phyloP scores from a whole-genome alignment of 2,888 invertebrate genomes.

The Chrysina gloriosa region DNA sequence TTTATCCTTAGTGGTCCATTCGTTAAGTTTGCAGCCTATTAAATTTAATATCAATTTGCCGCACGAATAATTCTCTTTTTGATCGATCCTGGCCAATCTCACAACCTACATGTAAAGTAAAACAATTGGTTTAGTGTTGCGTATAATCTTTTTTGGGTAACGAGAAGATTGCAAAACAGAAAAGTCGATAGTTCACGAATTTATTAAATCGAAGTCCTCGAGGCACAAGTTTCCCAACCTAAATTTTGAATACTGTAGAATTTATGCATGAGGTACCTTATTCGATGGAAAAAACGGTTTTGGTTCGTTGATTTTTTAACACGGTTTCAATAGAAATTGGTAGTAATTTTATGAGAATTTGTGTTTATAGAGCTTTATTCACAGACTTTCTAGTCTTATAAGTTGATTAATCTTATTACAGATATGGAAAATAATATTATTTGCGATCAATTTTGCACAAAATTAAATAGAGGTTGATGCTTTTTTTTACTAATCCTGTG shows the following conservation, averaged over 20 bases:
- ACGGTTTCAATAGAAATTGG: not conserved
- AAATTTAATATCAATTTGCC: constrained; percentile 12
- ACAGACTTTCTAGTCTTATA: not conserved
- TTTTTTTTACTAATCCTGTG: too few relatives aligned
- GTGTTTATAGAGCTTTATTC: not conserved
- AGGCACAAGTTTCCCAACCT: not conserved
- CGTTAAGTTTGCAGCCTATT: not conserved
- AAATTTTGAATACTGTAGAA: not conserved
- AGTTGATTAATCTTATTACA: not conserved
- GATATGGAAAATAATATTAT: too few relatives aligned
- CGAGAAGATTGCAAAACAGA: constrained; percentile 11
- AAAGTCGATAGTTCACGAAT: constrained; percentile 18
- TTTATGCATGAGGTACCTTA: constrained; percentile 6
- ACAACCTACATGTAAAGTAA: not conserved
- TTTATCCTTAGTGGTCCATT: not conserved
- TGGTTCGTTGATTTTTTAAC: constrained; percentile 2
- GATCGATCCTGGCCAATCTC: not conserved
- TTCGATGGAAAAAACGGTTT: constrained; percentile 1
- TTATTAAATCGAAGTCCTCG: not conserved
- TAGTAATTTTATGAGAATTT: not conserved
- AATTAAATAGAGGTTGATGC: too few relatives aligned
- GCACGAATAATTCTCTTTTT: constrained; percentile 20
- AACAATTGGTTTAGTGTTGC: not conserved
- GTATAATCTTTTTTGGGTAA: not conserved
- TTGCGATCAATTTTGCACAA: too few relatives aligned